Evolutionary conservation across 2,888 invertebrate species (phyloP).

Genomic region (Athetis lepigone): DNA sequence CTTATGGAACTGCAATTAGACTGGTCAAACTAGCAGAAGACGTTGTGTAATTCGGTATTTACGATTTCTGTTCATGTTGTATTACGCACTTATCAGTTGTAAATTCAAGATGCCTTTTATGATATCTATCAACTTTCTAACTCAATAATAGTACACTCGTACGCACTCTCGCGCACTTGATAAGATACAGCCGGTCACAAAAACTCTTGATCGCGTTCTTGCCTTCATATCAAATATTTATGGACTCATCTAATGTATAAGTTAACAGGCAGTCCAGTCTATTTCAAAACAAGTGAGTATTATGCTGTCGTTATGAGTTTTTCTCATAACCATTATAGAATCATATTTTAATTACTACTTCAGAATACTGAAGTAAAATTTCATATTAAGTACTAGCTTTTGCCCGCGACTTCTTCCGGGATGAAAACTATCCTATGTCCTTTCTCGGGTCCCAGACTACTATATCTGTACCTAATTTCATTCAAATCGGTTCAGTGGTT

Average conservation of each 20-base stretch:
- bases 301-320: not conserved
- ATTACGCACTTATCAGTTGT: constrained; percentile 43
- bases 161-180: constrained; percentile 39
- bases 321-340: not conserved
- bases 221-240: constrained; percentile 44
- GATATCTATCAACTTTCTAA: constrained; percentile 66
- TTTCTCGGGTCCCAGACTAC: too few relatives aligned
- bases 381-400: too few relatives aligned
- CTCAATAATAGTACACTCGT: constrained; percentile 53
- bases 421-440: too few relatives aligned
- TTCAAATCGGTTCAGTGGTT: too few relatives aligned
- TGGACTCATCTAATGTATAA: constrained; percentile 26
- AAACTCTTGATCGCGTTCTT: constrained; percentile 43
- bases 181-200: constrained; percentile 37
- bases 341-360: too few relatives aligned
- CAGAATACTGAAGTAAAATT: too few relatives aligned
- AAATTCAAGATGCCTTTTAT: constrained; percentile 56
- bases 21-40: constrained; percentile 40
- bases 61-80: constrained; percentile 35
- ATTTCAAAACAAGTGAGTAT: constrained; percentile 4
- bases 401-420: too few relatives aligned
- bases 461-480: too few relatives aligned
- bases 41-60: constrained; percentile 48
- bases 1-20: constrained; percentile 31
- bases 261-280: not conserved